Conservation (phyloP, 1,140 invertebrate genomes). For the Tetranychus cinnabarinus region DNA sequence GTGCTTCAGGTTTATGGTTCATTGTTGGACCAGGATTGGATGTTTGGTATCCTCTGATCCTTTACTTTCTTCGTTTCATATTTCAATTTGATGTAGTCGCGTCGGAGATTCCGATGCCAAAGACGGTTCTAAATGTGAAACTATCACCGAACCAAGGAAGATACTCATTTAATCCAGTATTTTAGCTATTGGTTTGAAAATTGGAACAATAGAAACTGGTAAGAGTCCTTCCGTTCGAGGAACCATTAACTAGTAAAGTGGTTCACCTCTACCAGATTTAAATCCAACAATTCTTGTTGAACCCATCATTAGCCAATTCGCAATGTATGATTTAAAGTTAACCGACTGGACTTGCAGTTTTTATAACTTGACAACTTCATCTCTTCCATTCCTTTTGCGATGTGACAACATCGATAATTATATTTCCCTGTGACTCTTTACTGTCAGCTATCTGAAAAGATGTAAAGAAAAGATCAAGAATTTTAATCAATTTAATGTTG, state of each 20-base stretch:
- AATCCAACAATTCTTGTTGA: conserved; percentile 46
- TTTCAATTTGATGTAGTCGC: conserved; percentile 47
- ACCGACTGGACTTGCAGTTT: conserved; percentile 96
- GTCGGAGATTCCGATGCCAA: conserved; percentile 93
- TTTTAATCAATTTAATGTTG: no score
- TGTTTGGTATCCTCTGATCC: no score
- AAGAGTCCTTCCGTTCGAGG: conserved; percentile 85
- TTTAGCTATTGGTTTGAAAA: conserved; percentile 78
- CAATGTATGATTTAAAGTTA: conserved; percentile 94
- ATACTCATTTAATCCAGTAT: conserved; percentile 92
- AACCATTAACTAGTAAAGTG: conserved; percentile 40
- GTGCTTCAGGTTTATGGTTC: no score
- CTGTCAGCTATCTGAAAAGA: no score
- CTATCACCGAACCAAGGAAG: conserved; percentile 85
- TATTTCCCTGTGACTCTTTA: no score
- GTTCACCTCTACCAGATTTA: conserved; percentile 33
- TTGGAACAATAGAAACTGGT: conserved; percentile 64
- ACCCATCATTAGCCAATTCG: conserved; percentile 85
- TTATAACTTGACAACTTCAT: no score
- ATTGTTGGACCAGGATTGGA: no score
- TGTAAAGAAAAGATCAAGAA: no score
- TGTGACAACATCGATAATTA: no score
- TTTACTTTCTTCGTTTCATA: no score
- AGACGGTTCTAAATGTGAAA: conserved; percentile 81
- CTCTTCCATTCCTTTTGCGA: no score